Conservation (phyloP, 2,888 invertebrate species). For the Meghimatium bilineatum region DNA sequence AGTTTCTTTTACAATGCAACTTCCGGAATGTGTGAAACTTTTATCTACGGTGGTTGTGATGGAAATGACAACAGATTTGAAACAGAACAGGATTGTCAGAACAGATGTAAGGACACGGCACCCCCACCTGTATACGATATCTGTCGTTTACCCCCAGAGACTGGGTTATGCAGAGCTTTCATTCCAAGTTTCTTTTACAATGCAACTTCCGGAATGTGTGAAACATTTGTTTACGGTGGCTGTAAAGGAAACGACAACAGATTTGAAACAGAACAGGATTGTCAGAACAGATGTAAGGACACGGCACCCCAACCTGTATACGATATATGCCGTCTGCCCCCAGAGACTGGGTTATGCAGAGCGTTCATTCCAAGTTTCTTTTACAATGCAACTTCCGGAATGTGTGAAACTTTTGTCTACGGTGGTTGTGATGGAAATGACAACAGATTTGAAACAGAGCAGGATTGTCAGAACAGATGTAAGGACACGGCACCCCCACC, state of each 20-base stretch:
- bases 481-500: not conserved
- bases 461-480: not conserved
- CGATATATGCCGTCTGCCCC: constrained; percentile 46
- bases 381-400: constrained; percentile 87
- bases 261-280: constrained; percentile 78
- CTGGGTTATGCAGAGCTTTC: constrained; percentile 61
- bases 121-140: not conserved
- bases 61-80: constrained; percentile 41
- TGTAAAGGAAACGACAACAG: constrained; percentile 90
- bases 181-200: constrained; percentile 86
- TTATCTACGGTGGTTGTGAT: constrained; percentile 78
- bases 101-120: not conserved
- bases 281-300: not conserved
- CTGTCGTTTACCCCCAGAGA: constrained; percentile 48
- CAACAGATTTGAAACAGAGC: constrained; percentile 26
- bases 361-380: constrained; percentile 80
- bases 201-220: constrained; percentile 86
- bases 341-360: constrained; percentile 55
- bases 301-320: not conserved
- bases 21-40: constrained; percentile 85
- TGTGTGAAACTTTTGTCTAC: constrained; percentile 85
- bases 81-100: not conserved
- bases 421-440: constrained; percentile 42
- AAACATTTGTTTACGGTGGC: constrained; percentile 84
- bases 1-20: constrained; percentile 88